phyloP scores from a whole-genome alignment of 2,888 invertebrate genomes.

The Synergus itoensis region DNA sequence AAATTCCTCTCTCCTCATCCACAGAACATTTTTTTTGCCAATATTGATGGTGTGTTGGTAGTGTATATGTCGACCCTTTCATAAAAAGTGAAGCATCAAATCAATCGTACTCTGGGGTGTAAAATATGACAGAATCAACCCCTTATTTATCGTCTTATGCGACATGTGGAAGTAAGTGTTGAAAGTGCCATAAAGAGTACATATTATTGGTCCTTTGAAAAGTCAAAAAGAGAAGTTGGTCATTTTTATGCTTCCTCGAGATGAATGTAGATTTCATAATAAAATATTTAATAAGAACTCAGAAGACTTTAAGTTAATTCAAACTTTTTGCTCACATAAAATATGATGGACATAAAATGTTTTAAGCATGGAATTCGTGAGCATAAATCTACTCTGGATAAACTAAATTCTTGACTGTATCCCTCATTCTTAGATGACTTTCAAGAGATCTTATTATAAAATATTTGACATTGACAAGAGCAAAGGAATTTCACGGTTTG shows the following conservation, averaged over 20 bases:
- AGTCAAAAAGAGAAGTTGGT: not conserved
- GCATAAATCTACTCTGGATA: not conserved
- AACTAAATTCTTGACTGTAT: constrained; percentile 14
- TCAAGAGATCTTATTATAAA: not conserved
- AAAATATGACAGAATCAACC: not conserved
- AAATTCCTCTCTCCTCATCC: too few species aligned
- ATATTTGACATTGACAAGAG: constrained; percentile 39
- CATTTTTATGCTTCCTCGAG: not conserved
- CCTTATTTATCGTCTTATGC: not conserved
- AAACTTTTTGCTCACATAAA: not conserved
- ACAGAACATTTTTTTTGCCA: too few species aligned
- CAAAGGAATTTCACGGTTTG: constrained; percentile 31
- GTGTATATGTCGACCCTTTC: not conserved
- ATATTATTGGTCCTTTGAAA: not conserved
- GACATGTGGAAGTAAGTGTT: not conserved
- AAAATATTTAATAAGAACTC: not conserved
- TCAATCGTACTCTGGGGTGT: not conserved
- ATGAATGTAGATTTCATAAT: not conserved
- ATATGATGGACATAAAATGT: not conserved
- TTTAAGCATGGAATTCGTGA: not conserved
- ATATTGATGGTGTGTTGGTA: not conserved
- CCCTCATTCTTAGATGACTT: not conserved
- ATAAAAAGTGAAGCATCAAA: not conserved
- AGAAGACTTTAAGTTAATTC: not conserved
- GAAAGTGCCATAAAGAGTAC: not conserved